Evolutionary conservation across 1,140 invertebrate species (phyloP).

Genomic region (Acromyrmex echinatior): DNA sequence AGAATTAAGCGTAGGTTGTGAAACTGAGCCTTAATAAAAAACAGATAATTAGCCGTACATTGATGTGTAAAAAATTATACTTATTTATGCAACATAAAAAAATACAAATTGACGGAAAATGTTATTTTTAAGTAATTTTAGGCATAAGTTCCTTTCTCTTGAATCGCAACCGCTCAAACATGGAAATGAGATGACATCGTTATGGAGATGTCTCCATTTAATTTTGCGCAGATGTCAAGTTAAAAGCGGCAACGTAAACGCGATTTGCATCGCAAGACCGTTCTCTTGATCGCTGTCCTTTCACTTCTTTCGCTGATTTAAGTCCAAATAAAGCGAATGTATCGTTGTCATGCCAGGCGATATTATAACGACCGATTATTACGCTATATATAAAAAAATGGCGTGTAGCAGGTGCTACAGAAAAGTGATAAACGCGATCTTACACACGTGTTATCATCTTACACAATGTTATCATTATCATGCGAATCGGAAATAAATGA

Average conservation of each 20-base stretch:
- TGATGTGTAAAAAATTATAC: not conserved
- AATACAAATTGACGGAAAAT: not conserved
- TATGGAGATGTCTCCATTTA: slow-evolving; percentile 59
- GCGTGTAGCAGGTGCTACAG: slow-evolving; percentile 30
- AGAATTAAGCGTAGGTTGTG: too few relatives aligned
- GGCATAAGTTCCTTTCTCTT: not conserved
- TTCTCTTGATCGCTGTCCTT: slow-evolving; percentile 49
- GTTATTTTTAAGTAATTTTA: slow-evolving; percentile 3
- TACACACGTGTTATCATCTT: not conserved
- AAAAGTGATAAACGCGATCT: slow-evolving; percentile 32
- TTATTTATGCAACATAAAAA: not conserved
- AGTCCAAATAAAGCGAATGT: slow-evolving; percentile 50
- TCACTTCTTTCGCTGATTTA: slow-evolving; percentile 59
- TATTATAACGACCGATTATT: slow-evolving; percentile 39
- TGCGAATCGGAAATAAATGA: slow-evolving; percentile 26
- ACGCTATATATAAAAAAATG: slow-evolving; percentile 31
- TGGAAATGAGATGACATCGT: slow-evolving; percentile 19
- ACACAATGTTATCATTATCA: slow-evolving; percentile 18
- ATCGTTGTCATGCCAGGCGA: slow-evolving; percentile 28
- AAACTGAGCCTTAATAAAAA: not conserved
- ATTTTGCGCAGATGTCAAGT: slow-evolving; percentile 54
- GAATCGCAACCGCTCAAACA: not conserved
- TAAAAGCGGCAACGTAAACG: slow-evolving; percentile 22
- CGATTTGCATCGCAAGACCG: slow-evolving; percentile 47
- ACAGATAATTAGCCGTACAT: not conserved